Evolutionary conservation across 2,888 invertebrate genomes (phyloP), one percentile per base, ranked within the genome.

Genomic region (Cryptocheilus praepositus): DNA sequence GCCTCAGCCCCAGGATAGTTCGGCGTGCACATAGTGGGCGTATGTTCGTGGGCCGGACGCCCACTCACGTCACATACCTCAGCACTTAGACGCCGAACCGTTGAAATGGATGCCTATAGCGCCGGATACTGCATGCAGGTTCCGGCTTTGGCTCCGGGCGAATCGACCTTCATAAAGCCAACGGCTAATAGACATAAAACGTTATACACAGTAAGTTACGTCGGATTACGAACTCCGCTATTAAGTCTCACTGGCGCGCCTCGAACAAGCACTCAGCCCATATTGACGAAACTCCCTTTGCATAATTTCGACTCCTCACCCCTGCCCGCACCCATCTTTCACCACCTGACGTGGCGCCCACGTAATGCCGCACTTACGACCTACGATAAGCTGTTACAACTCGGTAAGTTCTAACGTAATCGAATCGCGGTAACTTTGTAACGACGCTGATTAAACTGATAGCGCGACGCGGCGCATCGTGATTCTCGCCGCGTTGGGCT

Each of bases 301-400:
- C 49, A 49, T 49, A 49, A 49, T 49, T 18, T 49, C 49, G 49
- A 49, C 4, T 2, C 49, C 49, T 18, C 16, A 2, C 49, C 49
- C 49, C 18, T 49, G 11, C 49, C 49, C 5, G 4, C 46, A 4
- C 13, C 49, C 16, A 16, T 1, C 49, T 16, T 15, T 11, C 49
- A 16, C 8, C 49, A 16, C 18, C n/a, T 49, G n/a, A 18, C 18
- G 49, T 49, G 4, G 18, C n/a, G 18, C 49, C 49, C 18, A 16
- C 49, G 11, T 18, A 16, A 49, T 49, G n/a, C 49, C 49, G 18
- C 49, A 18, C 49, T 49, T 49, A 18, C 49, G 36, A 67, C 60
- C 56, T 56, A 52, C 43, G 43, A 18, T 15, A 3, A 36, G 15
- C 45, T 13, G 36, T 58, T 45, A n/a, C 21, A 51, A 25, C 19